Evolutionary conservation across 2,888 invertebrate species (phyloP).

Genomic region (Eumerus sabulonum): DNA sequence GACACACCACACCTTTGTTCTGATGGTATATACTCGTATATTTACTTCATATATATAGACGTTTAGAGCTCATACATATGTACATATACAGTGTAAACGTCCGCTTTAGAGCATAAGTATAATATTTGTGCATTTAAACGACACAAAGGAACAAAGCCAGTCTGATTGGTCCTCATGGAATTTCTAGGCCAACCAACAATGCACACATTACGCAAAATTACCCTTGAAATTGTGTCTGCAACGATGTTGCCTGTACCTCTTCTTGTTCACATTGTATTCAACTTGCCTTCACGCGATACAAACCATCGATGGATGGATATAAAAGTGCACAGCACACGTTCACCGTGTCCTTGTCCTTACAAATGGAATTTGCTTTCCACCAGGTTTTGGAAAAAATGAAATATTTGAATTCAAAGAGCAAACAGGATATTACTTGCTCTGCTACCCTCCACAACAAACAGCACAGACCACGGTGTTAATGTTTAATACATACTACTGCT

Average conservation of each 20-base stretch:
- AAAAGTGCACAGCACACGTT: conserved; percentile 14
- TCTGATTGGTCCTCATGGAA: conserved; percentile 45
- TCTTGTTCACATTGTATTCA: conserved; percentile 9
- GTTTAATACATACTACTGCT: conserved; percentile 32
- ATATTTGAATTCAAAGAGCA: conserved; percentile 62
- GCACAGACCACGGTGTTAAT: conserved; percentile 11
- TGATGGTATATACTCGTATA: no score
- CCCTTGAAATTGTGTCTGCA: conserved; percentile 40
- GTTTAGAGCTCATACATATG: no score
- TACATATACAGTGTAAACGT: conserved; percentile 17
- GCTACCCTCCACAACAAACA: conserved; percentile 31
- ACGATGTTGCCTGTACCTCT: not conserved
- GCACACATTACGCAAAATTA: conserved; percentile 25
- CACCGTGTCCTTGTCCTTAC: conserved; percentile 38
- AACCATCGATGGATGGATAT: conserved; percentile 9
- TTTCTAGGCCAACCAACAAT: conserved; percentile 60
- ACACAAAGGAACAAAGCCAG: conserved; percentile 19
- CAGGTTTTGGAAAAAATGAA: no score
- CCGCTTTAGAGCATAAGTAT: conserved; percentile 5
- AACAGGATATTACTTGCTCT: conserved; percentile 64
- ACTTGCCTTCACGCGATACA: conserved; percentile 3
- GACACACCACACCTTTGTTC: no score
- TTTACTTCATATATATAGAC: no score
- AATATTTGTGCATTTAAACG: no score
- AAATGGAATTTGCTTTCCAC: conserved; percentile 27